Evolutionary conservation across 2,888 invertebrate species (phyloP), one percentile per base, ranked within the genome.

Genomic region (Trachelus iudaicus): DNA sequence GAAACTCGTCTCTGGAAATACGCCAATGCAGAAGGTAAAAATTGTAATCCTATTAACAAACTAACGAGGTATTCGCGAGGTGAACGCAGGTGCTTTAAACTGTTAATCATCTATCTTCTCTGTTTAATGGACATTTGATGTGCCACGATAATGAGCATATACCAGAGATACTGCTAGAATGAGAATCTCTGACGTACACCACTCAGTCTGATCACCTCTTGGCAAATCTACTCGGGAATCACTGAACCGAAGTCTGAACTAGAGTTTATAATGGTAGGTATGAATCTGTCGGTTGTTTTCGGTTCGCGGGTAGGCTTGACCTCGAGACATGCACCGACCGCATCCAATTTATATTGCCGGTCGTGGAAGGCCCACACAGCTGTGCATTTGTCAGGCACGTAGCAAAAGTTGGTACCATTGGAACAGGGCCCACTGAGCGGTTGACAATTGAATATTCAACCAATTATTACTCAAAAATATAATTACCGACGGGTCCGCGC

Each of bases 241-340:
- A 34, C 71, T 34, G 71, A 71, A 71, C 71, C 71, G 33, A 71
- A 34, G 31, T 31, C 31, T 34, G 71, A 77, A 68, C 75, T 75
- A 75, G 79, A 77, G 69, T 74, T 23, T 34, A 35, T 77, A 77
- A 77, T 69, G 79, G 75, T 76, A 80, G 79, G 79, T 79, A 81
- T 75, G 77, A 84, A 83, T 79, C 79, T 79, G 79, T 78, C 76
- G 81, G 78, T 76, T 79, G 83, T 81, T 85, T 82, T 84, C 79
- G 80, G 80, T 82, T 82, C 69, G 79, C 69, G 80, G 82, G 79
- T 78, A 80, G 81, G 81, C 73, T 77, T 82, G 85, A 85, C 85
- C 84, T 85, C 84, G 83, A 85, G 82, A 84, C 84, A 79, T 83
- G 84, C 83, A 84, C 81, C 84, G 80, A 83, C 81, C 83, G 82